Evolutionary conservation across 2,113 vertebrate genomes (phyloP).

Genomic region (Orycteropus afer): DNA sequence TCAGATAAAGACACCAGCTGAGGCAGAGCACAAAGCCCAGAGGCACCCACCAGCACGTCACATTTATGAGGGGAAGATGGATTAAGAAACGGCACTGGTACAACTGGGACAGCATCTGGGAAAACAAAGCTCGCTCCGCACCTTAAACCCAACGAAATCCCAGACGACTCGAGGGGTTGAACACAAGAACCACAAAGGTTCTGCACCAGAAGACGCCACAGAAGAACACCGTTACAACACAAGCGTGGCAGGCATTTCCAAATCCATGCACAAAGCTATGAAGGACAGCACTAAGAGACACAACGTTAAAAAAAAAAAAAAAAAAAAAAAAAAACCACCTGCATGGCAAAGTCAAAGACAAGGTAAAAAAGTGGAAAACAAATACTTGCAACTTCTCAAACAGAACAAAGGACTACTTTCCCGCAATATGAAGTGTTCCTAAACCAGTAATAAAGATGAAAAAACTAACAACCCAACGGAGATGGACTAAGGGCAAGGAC

Average conservation of each 20-base stretch:
- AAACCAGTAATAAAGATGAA: background rate
- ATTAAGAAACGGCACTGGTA: background rate
- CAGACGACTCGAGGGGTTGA: background rate
- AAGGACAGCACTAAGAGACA: background rate
- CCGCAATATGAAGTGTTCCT: background rate
- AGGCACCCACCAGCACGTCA: background rate
- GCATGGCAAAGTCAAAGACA: background rate
- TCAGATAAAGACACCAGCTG: background rate
- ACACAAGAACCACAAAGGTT: background rate
- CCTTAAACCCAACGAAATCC: background rate
- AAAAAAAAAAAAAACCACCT: too few species aligned
- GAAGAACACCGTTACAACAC: background rate
- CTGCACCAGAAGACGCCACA: background rate
- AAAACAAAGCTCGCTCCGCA: background rate
- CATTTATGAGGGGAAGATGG: background rate
- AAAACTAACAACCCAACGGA: background rate
- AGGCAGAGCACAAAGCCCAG: background rate
- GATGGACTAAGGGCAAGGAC: background rate
- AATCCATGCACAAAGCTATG: background rate
- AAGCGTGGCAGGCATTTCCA: fast-evolving
- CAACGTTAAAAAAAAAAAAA: background rate
- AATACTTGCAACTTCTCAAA: background rate
- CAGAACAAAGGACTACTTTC: background rate
- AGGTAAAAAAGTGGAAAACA: background rate
- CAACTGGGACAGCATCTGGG: background rate